Evolutionary conservation across 1,140 invertebrate species (phyloP).

Genomic region (Eurosta solidaginis): DNA sequence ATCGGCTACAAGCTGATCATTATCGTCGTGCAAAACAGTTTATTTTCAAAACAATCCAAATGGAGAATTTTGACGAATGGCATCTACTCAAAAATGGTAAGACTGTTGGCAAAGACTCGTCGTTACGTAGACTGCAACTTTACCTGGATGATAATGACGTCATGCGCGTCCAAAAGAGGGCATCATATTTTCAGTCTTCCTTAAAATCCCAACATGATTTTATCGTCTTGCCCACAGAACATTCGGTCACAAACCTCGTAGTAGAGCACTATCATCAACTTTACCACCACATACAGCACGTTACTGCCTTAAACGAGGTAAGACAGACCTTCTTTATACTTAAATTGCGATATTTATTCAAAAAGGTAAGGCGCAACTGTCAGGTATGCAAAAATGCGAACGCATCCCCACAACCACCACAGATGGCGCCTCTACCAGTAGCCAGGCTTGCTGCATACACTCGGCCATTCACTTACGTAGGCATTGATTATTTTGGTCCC

Average conservation of each 20-base stretch:
- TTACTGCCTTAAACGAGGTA: no score
- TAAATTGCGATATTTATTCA: neutral
- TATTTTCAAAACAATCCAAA: neutral
- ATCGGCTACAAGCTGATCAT: neutral
- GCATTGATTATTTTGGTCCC: conserved; percentile 33
- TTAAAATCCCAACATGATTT: neutral
- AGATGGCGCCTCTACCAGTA: conserved; percentile 26
- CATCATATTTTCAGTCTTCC: neutral
- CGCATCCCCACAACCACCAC: conserved; percentile 8
- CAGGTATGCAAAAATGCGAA: conserved; percentile 17
- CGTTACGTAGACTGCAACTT: neutral
- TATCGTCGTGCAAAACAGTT: neutral
- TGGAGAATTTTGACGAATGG: neutral
- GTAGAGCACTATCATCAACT: no score
- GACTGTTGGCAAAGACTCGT: neutral
- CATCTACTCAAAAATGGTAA: neutral
- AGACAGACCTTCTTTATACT: neutral
- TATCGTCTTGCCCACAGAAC: conserved; percentile 28
- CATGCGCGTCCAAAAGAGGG: neutral
- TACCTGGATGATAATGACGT: neutral
- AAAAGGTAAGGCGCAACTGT: neutral
- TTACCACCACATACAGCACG: no score
- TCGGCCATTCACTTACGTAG: conserved; percentile 28
- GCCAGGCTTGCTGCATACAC: neutral
- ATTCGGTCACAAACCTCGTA: conserved; percentile 53